phyloP scores from a whole-genome alignment of 2,113 vertebrate genomes.

The Otus sunia region DNA sequence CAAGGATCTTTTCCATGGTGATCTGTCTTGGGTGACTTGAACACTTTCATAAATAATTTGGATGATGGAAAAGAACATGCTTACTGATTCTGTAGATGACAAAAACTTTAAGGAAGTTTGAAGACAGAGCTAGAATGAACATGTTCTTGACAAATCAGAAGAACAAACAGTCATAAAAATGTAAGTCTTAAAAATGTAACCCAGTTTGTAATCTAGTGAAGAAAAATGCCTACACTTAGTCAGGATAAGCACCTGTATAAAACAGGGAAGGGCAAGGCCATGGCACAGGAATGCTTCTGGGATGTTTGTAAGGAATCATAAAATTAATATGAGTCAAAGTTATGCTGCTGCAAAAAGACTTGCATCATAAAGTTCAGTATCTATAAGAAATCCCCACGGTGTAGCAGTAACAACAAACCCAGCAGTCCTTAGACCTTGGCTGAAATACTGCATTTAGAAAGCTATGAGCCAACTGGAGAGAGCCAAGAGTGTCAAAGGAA shows the following conservation, averaged over 20 bases:
- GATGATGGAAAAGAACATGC: neutral
- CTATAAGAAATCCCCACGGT: neutral
- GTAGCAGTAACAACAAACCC: neutral
- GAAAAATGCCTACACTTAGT: neutral
- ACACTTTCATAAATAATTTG: conserved; percentile 9
- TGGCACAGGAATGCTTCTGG: neutral
- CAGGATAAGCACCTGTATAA: neutral
- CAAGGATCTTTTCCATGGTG: neutral
- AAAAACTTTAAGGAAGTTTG: neutral
- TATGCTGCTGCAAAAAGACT: neutral
- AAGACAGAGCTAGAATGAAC: neutral
- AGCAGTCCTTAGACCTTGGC: neutral
- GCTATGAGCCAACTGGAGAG: neutral
- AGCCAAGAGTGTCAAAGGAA: neutral
- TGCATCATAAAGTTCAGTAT: neutral
- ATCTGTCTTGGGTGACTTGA: neutral
- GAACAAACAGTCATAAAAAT: neutral
- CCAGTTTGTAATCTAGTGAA: neutral
- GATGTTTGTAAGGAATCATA: neutral
- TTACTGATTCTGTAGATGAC: conserved; percentile 40
- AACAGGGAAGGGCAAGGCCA: neutral
- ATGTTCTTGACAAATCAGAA: neutral
- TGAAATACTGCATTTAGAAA: neutral
- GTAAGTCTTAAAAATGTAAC: neutral
- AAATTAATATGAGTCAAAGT: neutral